Percentiles rank a stretch among this genome's conserved stretches.
Evolutionary conservation across 2,797 vertebrate species (phyloP).

Genomic region (Phoebastria nigripes): DNA sequence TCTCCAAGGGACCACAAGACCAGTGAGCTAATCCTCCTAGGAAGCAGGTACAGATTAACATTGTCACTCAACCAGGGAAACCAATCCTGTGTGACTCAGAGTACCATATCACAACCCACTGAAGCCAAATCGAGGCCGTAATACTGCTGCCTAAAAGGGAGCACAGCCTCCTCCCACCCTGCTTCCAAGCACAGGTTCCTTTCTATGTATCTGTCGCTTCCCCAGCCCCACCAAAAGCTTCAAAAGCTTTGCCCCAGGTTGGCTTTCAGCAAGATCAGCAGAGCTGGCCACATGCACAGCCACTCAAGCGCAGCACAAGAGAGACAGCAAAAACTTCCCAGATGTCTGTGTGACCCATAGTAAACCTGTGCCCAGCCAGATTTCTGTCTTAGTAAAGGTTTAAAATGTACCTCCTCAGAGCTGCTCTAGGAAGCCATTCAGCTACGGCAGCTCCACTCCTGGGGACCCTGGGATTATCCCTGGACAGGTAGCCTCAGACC

Average conservation of each 20-base stretch:
- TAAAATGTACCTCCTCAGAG: not conserved
- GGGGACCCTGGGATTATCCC: not conserved
- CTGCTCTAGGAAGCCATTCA: not conserved
- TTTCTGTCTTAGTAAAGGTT: not conserved
- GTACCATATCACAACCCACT: not conserved
- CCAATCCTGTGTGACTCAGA: not conserved
- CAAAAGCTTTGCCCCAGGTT: not conserved
- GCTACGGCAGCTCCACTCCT: accelerated
- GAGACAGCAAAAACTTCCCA: not conserved
- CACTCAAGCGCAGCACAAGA: not conserved
- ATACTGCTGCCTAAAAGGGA: not conserved
- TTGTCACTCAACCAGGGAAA: not conserved
- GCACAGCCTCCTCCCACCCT: not conserved
- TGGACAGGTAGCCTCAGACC: accelerated
- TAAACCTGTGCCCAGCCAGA: not conserved
- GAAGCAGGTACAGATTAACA: not conserved
- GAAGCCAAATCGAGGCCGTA: not conserved
- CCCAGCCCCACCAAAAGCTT: not conserved
- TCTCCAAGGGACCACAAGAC: not conserved
- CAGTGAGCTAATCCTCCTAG: not conserved
- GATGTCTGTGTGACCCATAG: not conserved
- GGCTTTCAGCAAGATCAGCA: not conserved
- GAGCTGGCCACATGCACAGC: not conserved
- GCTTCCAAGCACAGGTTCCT: not conserved
- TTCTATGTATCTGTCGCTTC: not conserved